Evolutionary conservation across 1,140 invertebrate species (phyloP).

Genomic region (Lepidurus couesii): DNA sequence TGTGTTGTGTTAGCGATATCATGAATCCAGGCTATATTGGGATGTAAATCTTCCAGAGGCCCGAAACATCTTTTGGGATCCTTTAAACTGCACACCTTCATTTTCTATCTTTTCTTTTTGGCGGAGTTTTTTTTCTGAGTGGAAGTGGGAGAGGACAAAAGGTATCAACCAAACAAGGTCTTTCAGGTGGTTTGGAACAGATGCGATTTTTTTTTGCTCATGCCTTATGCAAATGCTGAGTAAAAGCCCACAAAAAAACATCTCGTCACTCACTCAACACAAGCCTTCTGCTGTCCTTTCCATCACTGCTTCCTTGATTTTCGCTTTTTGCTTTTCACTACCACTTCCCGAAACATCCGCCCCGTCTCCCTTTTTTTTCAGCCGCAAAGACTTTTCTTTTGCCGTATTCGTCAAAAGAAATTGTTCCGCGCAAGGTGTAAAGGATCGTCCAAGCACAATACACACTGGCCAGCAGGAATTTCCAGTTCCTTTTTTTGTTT

Average conservation of each 20-base stretch:
- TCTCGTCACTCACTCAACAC: not conserved
- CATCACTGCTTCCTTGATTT: not conserved
- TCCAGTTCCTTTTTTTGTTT: not conserved
- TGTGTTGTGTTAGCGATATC: not conserved
- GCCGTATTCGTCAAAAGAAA: not conserved
- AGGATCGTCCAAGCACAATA: slow-evolving; percentile 11
- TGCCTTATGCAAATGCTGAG: not conserved
- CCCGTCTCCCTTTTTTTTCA: not conserved
- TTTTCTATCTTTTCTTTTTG: not conserved
- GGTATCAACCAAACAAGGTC: not conserved
- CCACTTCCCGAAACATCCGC: not conserved
- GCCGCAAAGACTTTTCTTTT: not conserved
- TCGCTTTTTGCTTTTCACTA: not conserved
- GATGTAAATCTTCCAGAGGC: slow-evolving; percentile 13
- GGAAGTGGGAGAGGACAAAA: slow-evolving; percentile 6
- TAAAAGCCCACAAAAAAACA: not conserved
- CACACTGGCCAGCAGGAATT: slow-evolving; percentile 17
- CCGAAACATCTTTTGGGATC: not conserved
- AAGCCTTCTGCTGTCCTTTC: not conserved
- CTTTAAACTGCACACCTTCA: not conserved
- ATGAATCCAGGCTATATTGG: slow-evolving; percentile 13
- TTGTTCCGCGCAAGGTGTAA: not conserved
- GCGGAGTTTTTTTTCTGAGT: not conserved
- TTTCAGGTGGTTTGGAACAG: not conserved
- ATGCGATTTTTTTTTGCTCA: not conserved